These are phyloP conservation scores for Corythucha ciliata DNA, from an alignment of 2,888 invertebrate genomes.

Conservation along the genomic window DNA sequence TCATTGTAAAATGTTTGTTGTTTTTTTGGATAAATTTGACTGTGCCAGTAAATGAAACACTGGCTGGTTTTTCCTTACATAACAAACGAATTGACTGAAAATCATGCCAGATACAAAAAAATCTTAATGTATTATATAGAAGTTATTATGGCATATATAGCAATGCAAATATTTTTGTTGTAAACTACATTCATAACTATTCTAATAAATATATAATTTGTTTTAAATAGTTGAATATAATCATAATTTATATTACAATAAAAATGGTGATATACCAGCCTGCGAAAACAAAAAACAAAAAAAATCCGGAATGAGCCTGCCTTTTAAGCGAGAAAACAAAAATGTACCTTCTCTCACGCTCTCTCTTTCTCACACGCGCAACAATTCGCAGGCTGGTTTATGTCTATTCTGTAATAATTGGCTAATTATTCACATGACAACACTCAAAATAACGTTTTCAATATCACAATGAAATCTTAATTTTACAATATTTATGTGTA, in stretches of 20 bases:
- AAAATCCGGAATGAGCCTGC: no score
- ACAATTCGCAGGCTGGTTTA: no score
- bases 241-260: conserved; percentile 23
- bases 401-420: no score
- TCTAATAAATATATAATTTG: conserved; percentile 27
- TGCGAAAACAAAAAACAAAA: conserved; percentile 25
- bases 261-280: conserved; percentile 21
- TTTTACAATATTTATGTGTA: no score
- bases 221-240: conserved; percentile 12
- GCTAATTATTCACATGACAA: no score
- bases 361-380: no score
- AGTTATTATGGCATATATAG: conserved; percentile 22
- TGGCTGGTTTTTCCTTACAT: conserved; percentile 5
- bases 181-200: conserved; percentile 26
- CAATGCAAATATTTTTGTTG: conserved; percentile 19
- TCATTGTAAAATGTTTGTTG: conserved; percentile 18
- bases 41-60: no score
- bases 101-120: conserved; percentile 24
- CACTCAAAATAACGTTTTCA: no score
- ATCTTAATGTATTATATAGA: no score
- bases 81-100: conserved; percentile 29
- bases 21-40: conserved; percentile 20
- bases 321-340: no score
- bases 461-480: no score
- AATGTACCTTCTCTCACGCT: no score